Evolutionary conservation across 2,113 vertebrate species (phyloP).

Genomic region (Pollachius pollachius): DNA sequence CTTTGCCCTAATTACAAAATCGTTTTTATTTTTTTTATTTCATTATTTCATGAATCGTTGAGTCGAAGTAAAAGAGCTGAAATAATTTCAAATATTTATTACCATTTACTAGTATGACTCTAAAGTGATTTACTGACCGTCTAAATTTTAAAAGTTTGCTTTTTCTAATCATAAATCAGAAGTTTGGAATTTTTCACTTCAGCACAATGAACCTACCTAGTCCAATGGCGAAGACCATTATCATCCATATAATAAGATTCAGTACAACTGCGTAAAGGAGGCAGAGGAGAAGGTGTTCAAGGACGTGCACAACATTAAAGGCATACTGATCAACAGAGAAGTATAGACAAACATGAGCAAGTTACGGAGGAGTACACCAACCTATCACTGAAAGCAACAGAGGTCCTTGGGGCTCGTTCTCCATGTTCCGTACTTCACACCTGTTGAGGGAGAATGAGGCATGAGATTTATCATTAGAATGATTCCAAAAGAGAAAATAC

Average conservation of each 20-base stretch:
- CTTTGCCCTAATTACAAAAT: too few relatives aligned
- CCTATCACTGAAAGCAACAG: not conserved
- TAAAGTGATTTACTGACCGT: too few relatives aligned
- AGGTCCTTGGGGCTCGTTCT: not conserved
- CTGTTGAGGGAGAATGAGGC: not conserved
- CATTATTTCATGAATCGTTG: too few relatives aligned
- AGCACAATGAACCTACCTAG: constrained; percentile 40
- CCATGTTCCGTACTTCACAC: not conserved
- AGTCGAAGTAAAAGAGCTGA: not conserved
- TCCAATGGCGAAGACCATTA: constrained; percentile 55
- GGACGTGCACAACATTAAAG: not conserved
- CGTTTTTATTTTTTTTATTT: too few relatives aligned
- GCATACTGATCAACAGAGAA: not conserved
- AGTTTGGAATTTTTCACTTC: not conserved
- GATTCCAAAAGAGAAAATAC: not conserved
- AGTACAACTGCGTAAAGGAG: constrained; percentile 33
- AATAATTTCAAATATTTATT: not conserved
- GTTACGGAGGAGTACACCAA: not conserved
- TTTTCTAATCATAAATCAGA: not conserved
- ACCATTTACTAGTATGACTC: too few relatives aligned
- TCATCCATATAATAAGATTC: constrained; percentile 59
- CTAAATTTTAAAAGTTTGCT: not conserved
- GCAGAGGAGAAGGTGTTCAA: not conserved
- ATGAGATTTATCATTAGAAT: not conserved
- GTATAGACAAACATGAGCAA: not conserved